Evolutionary conservation across 2,797 vertebrate species (phyloP).

Genomic region (Rhyacichthys aspro): DNA sequence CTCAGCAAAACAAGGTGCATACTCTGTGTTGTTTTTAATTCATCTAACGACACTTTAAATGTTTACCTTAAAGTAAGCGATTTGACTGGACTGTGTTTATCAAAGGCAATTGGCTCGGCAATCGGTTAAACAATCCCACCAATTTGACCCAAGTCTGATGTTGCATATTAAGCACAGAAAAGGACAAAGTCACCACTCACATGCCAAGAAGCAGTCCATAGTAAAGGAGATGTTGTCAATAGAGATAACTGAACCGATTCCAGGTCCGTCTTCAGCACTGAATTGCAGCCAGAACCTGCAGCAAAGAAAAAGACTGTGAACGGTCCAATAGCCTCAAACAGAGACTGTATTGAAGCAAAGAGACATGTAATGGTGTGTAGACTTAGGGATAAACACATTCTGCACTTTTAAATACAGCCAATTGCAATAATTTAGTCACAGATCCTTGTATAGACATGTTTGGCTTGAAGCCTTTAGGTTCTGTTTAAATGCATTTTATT

Average conservation of each 20-base stretch:
- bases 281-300: constrained; percentile 96
- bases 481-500: not conserved
- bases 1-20: constrained; percentile 23
- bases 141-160: constrained; percentile 15
- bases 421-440: not conserved
- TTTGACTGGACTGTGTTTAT: constrained; percentile 5
- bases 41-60: constrained; percentile 9
- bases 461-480: not conserved
- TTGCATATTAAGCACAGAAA: constrained; percentile 3
- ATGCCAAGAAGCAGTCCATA: constrained; percentile 96
- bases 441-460: constrained; percentile 1
- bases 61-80: constrained; percentile 4
- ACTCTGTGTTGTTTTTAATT: constrained; percentile 29
- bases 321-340: too few species aligned
- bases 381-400: not conserved
- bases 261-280: constrained; percentile 84
- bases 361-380: too few species aligned
- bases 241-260: constrained; percentile 85
- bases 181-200: constrained; percentile 80
- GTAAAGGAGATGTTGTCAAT: constrained; percentile 96
- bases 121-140: constrained; percentile 21
- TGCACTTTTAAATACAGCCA: not conserved
- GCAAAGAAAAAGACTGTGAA: constrained; percentile 14
- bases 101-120: constrained; percentile 16
- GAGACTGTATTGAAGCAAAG: not conserved